These are phyloP conservation scores for Sitta europaea DNA, from an alignment of 2,113 vertebrate species.

Conservation along the genomic window DNA sequence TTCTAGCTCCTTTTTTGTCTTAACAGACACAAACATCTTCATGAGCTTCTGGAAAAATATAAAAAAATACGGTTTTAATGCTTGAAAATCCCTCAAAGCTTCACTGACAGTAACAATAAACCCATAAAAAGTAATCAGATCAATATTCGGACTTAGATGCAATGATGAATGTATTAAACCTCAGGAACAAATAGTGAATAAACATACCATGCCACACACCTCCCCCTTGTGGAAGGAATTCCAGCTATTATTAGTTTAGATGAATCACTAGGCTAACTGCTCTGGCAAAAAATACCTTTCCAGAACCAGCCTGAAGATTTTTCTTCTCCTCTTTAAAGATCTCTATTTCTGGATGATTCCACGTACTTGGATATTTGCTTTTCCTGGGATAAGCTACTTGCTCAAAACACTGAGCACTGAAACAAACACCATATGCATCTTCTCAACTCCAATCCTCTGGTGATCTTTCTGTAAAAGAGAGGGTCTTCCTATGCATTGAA, in stretches of 20 bases:
- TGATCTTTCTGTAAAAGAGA: neutral
- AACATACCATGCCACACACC: neutral
- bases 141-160: neutral
- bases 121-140: neutral
- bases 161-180: neutral
- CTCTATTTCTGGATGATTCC: neutral
- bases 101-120: neutral
- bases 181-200: neutral
- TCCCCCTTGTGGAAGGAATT: constrained; percentile 5
- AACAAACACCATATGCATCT: neutral
- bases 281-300: neutral
- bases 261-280: neutral
- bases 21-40: neutral
- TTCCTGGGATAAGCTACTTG: neutral
- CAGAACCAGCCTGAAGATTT: neutral
- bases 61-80: neutral
- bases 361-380: neutral
- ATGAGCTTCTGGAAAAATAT: no score
- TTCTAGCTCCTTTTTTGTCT: neutral
- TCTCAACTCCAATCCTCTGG: neutral
- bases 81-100: neutral
- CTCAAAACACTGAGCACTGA: neutral
- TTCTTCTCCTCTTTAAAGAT: neutral
- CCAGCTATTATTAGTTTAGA: neutral
- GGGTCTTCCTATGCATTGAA: neutral